phyloP scores from a whole-genome alignment of 2,113 vertebrate species.

The Vulpes vulpes region DNA sequence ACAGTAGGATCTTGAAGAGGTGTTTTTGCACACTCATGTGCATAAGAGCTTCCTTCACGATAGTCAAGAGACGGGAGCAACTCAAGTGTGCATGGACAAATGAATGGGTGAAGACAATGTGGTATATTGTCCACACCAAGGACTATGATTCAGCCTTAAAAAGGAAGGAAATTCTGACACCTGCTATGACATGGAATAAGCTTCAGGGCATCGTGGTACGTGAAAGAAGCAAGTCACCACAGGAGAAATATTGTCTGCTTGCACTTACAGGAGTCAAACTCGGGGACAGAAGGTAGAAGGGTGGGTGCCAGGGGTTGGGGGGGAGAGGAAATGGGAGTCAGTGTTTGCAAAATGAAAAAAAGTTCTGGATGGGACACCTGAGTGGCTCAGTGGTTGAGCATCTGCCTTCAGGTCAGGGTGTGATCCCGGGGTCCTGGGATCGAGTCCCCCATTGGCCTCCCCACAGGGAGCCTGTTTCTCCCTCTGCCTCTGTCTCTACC shows the following conservation, averaged over 20 bases:
- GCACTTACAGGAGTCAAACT: not conserved
- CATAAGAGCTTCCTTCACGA: not conserved
- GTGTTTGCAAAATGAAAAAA: no score
- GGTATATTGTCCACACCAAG: not conserved
- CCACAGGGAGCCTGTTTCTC: no score
- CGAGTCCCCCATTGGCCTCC: no score
- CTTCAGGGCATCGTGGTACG: not conserved
- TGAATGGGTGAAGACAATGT: not conserved
- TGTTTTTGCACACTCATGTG: not conserved
- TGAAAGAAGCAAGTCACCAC: not conserved
- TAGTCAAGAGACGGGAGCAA: not conserved
- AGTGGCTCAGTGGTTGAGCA: no score
- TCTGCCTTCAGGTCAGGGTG: no score
- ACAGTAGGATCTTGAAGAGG: not conserved
- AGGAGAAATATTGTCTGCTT: not conserved
- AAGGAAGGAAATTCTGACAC: not conserved
- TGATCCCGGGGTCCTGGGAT: no score
- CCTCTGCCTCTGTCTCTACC: no score
- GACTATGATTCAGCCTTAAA: not conserved
- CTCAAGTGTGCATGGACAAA: not conserved
- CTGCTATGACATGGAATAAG: fast-evolving
- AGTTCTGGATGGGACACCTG: no score
- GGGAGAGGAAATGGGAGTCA: no score
- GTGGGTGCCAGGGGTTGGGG: not conserved
- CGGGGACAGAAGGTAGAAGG: not conserved